These are phyloP conservation scores for Riparia riparia DNA, from an alignment of 2,113 vertebrate species.

Conservation along the genomic window DNA sequence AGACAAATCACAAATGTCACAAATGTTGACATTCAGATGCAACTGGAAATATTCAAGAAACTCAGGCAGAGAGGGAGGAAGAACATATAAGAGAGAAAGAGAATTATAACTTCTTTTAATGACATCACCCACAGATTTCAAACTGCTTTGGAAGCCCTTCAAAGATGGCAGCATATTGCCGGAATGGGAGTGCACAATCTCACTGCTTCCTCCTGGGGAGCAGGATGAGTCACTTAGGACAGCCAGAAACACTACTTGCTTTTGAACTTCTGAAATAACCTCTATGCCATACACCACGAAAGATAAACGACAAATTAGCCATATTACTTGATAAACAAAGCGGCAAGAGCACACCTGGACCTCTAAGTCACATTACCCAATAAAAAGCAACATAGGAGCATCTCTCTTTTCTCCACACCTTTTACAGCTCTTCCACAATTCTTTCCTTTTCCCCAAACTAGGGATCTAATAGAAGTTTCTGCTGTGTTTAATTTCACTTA, in stretches of 20 bases:
- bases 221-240: not conserved
- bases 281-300: not conserved
- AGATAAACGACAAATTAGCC: not conserved
- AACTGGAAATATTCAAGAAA: not conserved
- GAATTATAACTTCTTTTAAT: not conserved
- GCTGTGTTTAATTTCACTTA: not conserved
- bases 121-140: not conserved
- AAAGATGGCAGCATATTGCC: not conserved
- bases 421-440: not conserved
- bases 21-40: not conserved
- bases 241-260: not conserved
- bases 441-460: not conserved
- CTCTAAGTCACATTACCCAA: not conserved
- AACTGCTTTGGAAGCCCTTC: not conserved
- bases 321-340: not conserved
- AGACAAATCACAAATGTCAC: not conserved
- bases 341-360: not conserved
- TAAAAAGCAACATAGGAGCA: not conserved
- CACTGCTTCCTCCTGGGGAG: not conserved
- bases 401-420: not conserved
- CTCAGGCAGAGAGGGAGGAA: not conserved
- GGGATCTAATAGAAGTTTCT: fast-evolving
- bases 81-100: not conserved
- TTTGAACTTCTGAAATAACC: not conserved
- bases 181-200: not conserved